Evolutionary conservation across 2,113 vertebrate genomes (phyloP), one percentile per base, ranked within the genome.

Genomic region (Sapajus apella): DNA sequence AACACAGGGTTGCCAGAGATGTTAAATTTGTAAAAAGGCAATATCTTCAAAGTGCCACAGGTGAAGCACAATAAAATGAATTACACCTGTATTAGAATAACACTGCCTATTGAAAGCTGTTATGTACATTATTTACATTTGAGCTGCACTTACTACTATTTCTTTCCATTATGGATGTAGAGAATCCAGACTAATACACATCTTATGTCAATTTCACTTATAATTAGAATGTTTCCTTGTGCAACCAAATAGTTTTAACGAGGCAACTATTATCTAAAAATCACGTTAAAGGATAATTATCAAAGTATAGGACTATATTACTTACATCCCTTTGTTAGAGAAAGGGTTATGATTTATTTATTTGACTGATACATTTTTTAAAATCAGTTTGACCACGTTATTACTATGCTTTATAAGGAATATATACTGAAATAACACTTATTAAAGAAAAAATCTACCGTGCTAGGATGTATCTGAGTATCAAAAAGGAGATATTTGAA

Each of bases 81-180:
- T 8, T 77, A 47, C 32, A 17, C 27, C 43, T 77, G 8, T 47
- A 86, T 23, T 91, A 16, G 8, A 87, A 66, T 11, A 87, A 92
- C 0, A 77, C 17, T 85, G 45, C 14, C 25, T 82, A 84, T 10
- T 84, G 40, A 70, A 87, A 94, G 37, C 8, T 90, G 1, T 61
- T 90, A 89, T 37, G 16, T 61, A 79, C 8, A 93, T 64, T 52
- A 89, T 55, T 87, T 90, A 77, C 52, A 89, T 95, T 58, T 91
- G 9, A 79, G 47, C 16, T 84, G 12, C 58, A 50, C 3, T 10
- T 30, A 75, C 52, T n/a, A n/a, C 4, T 68, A 35, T 68, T 81
- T 94, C 50, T 88, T 94, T 88, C 14, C 18, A 90, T 47, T 80
- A 58, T 23, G 47, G 23, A 16, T 76, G 17, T 12, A 77, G 72